Evolutionary conservation across 2,797 vertebrate genomes (phyloP).

Genomic region (Limnodromus scolopaceus): DNA sequence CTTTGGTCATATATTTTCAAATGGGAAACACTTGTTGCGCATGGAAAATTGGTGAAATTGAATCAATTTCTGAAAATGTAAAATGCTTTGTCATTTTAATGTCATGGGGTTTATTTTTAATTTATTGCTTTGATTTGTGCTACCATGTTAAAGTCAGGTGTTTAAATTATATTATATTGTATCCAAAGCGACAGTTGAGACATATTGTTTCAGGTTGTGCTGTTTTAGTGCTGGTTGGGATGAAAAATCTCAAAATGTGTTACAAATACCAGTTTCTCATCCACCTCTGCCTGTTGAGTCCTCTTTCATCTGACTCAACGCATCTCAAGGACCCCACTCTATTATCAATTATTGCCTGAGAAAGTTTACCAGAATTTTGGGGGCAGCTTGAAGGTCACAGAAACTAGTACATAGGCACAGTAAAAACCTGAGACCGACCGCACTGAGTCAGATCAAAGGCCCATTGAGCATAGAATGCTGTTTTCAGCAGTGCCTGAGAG

Average conservation of each 20-base stretch:
- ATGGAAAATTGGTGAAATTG: neutral
- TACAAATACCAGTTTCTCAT: neutral
- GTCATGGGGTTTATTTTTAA: neutral
- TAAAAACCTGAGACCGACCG: rapidly evolving
- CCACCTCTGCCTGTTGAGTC: neutral
- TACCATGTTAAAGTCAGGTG: neutral
- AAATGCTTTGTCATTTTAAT: neutral
- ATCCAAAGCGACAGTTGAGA: neutral
- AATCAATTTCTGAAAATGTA: neutral
- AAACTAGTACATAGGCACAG: neutral
- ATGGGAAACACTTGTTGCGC: neutral
- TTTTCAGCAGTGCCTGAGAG: neutral
- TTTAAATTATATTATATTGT: neutral
- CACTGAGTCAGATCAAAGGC: neutral
- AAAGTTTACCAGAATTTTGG: neutral
- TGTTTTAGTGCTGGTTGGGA: neutral
- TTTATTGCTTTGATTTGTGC: neutral
- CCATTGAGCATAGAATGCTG: neutral
- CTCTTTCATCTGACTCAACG: neutral
- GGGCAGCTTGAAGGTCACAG: neutral
- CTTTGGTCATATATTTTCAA: neutral
- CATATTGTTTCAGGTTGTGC: neutral
- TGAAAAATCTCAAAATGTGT: neutral
- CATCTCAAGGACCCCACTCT: neutral
- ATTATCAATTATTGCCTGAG: neutral